Evolutionary conservation across 1,140 invertebrate species (phyloP), one percentile per base, ranked within the genome.

Genomic region (Aphis gossypii): DNA sequence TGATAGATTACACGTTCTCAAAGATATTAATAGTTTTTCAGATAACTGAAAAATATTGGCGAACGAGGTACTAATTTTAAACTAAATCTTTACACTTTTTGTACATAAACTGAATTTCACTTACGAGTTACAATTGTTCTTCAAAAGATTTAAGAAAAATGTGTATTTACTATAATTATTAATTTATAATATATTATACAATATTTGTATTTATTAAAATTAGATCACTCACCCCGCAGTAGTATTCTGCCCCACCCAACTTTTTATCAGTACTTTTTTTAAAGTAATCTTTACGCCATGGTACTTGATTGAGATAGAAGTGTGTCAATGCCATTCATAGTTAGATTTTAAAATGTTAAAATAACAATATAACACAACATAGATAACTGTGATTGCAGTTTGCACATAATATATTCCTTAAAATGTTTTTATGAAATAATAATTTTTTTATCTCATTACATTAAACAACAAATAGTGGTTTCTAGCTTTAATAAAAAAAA

Each of bases 271-370:
- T 18, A 9, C 3, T 68, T 60, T 60, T 60, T 76, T n/a, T 30
- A 60, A 76, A n/a, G 60, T 76, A 76, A 18, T 76, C n/a, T 35
- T 76, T 11, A n/a, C n/a, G 30, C 30, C n/a, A 76, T 14, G 14
- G 60, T n/a, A 76, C 60, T 76, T 76, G 30, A 11, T 76, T 76
- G n/a, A 76, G 30, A 76, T 76, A n/a, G 30, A 76, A 76, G 60
- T 76, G 30, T 76, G 60, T 76, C 60, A 76, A 76, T 76, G 60
- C 60, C 60, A 76, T 76, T 76, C 60, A 76, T 76, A 76, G 60
- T 76, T 76, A 76, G 60, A n/a, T 76, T 76, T 76, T 76, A 11
- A 76, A n/a, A 76, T 76, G 60, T 76, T 76, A n/a, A 76, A n/a
- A 76, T 76, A 76, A 76, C 30, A 76, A n/a, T 76, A 76, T 76